Evolutionary conservation across 2,888 invertebrate species (phyloP).

Genomic region (Drosophila siamana): DNA sequence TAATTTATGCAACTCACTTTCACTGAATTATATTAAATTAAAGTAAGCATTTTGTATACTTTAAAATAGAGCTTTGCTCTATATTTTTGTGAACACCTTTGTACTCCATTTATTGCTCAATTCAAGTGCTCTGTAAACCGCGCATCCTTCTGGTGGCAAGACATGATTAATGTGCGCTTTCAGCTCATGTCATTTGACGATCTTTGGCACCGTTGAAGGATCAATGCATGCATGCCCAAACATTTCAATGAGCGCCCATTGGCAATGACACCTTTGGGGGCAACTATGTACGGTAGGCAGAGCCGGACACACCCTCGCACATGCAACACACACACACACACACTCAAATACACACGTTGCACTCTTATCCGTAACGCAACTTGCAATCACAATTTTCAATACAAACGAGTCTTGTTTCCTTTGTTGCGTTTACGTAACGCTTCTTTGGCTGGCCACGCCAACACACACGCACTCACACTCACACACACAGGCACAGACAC

Average conservation of each 20-base stretch:
- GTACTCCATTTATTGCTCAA: too few relatives aligned
- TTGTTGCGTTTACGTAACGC: constrained; percentile 52
- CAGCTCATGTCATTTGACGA: constrained; percentile 4
- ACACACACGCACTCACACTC: constrained; percentile 6
- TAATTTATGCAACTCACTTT: too few relatives aligned
- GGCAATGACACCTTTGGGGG: constrained; percentile 37
- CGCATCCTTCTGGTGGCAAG: too few relatives aligned
- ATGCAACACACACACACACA: not conserved
- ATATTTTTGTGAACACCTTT: too few relatives aligned
- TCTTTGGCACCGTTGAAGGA: not conserved
- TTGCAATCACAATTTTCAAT: constrained; percentile 65
- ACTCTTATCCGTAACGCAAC: constrained; percentile 48
- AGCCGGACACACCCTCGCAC: not conserved
- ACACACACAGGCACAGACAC: constrained; percentile 85
- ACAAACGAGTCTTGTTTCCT: constrained; percentile 62
- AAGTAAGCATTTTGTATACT: too few relatives aligned
- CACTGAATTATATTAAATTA: too few relatives aligned
- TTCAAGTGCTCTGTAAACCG: too few relatives aligned
- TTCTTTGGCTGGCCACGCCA: constrained; percentile 19
- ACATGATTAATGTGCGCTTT: not conserved
- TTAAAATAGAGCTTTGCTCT: too few relatives aligned
- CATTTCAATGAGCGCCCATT: constrained; percentile 28
- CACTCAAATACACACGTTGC: not conserved
- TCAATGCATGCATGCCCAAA: constrained; percentile 27
- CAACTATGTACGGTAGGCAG: not conserved